A percentile compares a stretch with the other conserved stretches of the same genome.
Evolutionary conservation across 30 jellyfish, hydroid and myxozoan genomes (phyloP).

Genomic region (Aurelia sp.): DNA sequence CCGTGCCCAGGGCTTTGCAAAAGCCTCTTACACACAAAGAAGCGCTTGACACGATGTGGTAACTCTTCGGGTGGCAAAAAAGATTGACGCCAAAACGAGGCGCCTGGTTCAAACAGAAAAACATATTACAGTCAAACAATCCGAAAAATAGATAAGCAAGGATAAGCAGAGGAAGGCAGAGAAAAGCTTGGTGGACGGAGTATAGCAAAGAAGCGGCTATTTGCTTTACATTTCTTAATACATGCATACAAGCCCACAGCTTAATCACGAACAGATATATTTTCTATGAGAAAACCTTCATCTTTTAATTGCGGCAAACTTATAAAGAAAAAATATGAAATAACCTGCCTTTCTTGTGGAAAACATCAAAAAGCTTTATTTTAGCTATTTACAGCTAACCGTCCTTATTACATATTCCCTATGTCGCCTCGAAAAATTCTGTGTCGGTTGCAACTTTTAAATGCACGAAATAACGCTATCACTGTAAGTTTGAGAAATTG

Average conservation of each 20-base stretch:
- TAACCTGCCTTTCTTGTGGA: constrained; percentile 7
- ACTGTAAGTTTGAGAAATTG: too few relatives aligned
- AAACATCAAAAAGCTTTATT: neutral
- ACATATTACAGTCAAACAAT: constrained; percentile 59
- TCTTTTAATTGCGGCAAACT: constrained; percentile 45
- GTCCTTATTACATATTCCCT: too few relatives aligned
- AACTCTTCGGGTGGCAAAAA: constrained; percentile 52
- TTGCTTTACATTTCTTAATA: constrained; percentile 32
- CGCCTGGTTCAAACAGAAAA: constrained; percentile 59
- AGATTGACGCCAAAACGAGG: constrained; percentile 81
- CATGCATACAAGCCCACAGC: constrained; percentile 51
- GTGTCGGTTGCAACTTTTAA: too few relatives aligned
- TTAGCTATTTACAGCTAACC: constrained; percentile 17
- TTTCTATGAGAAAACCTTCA: constrained; percentile 22
- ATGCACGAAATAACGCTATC: too few relatives aligned
- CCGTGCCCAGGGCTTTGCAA: constrained; percentile 60
- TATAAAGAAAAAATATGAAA: constrained; percentile 2
- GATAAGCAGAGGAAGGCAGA: constrained; percentile 42
- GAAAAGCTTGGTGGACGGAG: constrained; percentile 53
- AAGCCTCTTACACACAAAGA: constrained; percentile 48
- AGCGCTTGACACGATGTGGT: constrained; percentile 74
- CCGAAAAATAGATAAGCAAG: constrained; percentile 60
- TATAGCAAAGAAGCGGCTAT: constrained; percentile 43
- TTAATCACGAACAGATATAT: constrained; percentile 45
- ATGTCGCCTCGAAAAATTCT: too few relatives aligned